These are phyloP conservation scores for Aradophagus sp. DNA, from an alignment of 1,140 invertebrate species.

Conservation along the genomic window DNA sequence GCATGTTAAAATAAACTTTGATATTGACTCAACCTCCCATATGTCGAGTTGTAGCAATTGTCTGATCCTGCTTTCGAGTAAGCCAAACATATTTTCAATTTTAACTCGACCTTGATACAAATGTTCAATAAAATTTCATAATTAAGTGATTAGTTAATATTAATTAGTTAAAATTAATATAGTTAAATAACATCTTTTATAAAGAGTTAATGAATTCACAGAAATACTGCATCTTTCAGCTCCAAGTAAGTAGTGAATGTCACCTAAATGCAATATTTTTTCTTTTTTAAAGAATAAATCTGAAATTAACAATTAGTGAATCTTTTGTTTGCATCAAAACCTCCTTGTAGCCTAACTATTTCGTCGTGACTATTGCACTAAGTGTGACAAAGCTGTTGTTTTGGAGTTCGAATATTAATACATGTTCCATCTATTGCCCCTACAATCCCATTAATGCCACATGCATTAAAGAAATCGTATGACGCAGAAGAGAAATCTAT, in stretches of 20 bases:
- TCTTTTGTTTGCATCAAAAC: constrained; percentile 47
- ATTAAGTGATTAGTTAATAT: too few species aligned
- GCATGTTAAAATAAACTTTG: constrained; percentile 9
- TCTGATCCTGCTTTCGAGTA: constrained; percentile 62
- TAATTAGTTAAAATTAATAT: too few species aligned
- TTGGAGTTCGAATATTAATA: constrained; percentile 37
- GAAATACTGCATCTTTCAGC: constrained; percentile 64
- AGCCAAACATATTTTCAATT: constrained; percentile 64
- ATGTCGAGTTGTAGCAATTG: constrained; percentile 53
- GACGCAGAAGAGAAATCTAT: too few species aligned
- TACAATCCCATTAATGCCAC: too few species aligned
- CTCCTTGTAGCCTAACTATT: constrained; percentile 56
- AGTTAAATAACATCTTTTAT: constrained; percentile 57
- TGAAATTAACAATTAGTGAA: constrained; percentile 59
- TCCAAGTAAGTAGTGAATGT: constrained; percentile 58
- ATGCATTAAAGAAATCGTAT: too few species aligned
- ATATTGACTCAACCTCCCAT: neutral
- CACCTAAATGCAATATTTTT: constrained; percentile 24
- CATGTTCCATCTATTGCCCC: constrained; percentile 20
- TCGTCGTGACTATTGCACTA: constrained; percentile 58
- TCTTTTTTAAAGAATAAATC: constrained; percentile 35
- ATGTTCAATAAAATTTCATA: constrained; percentile 59
- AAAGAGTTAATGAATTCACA: constrained; percentile 60
- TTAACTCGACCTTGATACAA: constrained; percentile 54
- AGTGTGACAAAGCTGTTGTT: constrained; percentile 41